phyloP scores from a whole-genome alignment of 2,888 invertebrate genomes.

The Portevinia maculata region DNA sequence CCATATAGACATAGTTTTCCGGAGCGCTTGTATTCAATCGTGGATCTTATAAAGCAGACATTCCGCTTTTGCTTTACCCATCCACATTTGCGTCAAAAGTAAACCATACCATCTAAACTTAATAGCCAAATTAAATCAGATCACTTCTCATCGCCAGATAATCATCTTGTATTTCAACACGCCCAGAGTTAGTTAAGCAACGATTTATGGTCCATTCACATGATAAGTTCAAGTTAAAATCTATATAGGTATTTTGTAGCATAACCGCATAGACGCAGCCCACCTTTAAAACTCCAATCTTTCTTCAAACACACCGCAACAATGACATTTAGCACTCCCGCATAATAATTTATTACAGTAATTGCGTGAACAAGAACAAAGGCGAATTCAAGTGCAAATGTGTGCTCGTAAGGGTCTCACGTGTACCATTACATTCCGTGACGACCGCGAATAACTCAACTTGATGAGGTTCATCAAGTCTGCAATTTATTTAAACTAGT shows the following conservation, averaged over 20 bases:
- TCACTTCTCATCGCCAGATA: conserved; percentile 14
- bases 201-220: conserved; percentile 35
- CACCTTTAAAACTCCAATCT: conserved; percentile 22
- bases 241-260: conserved; percentile 21
- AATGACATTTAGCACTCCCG: conserved; percentile 53
- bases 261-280: conserved; percentile 27
- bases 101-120: not conserved
- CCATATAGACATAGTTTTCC: too few species aligned
- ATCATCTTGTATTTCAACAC: conserved; percentile 27
- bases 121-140: conserved; percentile 18
- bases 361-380: conserved; percentile 36
- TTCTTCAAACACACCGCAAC: not conserved
- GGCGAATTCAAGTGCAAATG: conserved; percentile 63
- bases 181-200: conserved; percentile 28
- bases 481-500: conserved; percentile 18
- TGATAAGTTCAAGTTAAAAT: conserved; percentile 45
- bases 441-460: conserved; percentile 44
- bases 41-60: too few species aligned
- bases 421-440: conserved; percentile 30
- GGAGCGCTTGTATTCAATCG: too few species aligned
- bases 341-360: conserved; percentile 43
- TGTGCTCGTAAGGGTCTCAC: conserved; percentile 34
- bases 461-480: conserved; percentile 49
- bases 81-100: not conserved
- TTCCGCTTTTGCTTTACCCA: not conserved